Base-by-base conservation (phyloP, 2,888 invertebrate genomes). In the Labia minor region DNA sequence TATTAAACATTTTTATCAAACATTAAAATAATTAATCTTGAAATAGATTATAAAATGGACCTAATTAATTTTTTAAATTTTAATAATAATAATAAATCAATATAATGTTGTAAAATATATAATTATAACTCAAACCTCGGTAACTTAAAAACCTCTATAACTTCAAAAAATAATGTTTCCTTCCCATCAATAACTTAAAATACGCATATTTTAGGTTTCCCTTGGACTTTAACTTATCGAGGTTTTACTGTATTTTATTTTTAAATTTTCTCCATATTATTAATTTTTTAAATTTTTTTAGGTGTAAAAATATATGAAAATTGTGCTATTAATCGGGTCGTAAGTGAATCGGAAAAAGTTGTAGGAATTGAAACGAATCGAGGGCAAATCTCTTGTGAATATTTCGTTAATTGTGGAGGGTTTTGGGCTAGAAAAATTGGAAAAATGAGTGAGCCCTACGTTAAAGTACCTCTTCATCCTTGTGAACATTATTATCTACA, bases 331-430 rank as follows among this genome's bases (percentile, higher is more conserved):
- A 85, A 84, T 21, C 84, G 84, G 72, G 82, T 94, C 11, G 76
- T 84, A 68, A 87, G 86, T 68, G 83, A 82, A 37, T 81, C 86
- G 70, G 84, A 85, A 3, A 82, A 81, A 72, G 88, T 95, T 0
- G 80, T 83, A 16, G 86, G 86, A 1, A 89, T 94, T 8, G 88
- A 90, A 73, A 95, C 95, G 0, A 84, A 83, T 2, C 80, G 81
- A 1, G 95, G 95, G 0, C 78, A 81, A 10, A 85, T 95, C 14
- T 82, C 89, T 70, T 96, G 96, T 77, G 86, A 94, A 72, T 89
- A 87, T 77, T 97, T 98, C 78, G 91, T 99, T 26, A 98, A 98
- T 79, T 93, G 94, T 76, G 90, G 92, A 20, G 98, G 98, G 8
- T 92, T 95, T 79, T 96, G 95, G 95, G 92, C 95, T 0, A 83